Evolutionary conservation across 2,113 vertebrate genomes (phyloP), one percentile per base, ranked within the genome.

Genomic region (Loxodonta africana): DNA sequence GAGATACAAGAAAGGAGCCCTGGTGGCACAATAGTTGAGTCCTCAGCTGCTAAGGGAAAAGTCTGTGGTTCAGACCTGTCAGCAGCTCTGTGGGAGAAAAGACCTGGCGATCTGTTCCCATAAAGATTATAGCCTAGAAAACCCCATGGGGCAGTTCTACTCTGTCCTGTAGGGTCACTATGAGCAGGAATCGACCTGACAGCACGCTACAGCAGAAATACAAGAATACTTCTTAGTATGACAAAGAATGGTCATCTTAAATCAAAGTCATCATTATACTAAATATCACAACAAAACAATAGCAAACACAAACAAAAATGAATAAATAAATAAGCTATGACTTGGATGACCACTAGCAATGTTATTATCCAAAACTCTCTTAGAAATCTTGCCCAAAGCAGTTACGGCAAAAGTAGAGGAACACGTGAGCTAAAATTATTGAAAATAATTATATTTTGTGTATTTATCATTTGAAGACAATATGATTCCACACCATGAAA

Each of bases 201-300:
- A 9, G 33, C 73, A 41, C 18, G 41, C 3, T 41, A 18, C n/a
- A 74, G 21, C 14, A 73, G 69, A 62, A 21, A 37, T 37, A 41
- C 8, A 80, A 88, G 4, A 88, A 63, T 41, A 83, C 48, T 48
- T 60, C 15, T 62, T 73, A 65, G 4, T 62, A 48, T 80, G 26
- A 37, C n/a, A 76, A 95, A 88, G 28, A 51, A 69, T 33, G 60
- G 4, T 44, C 44, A 44, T 37, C 63, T 84, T 88, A 67, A 94
- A 65, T 9, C 23, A 83, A 90, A 92, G 23, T 30, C 46, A 33
- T 82, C 48, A 71, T 67, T 51, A 57, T 51, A 77, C 26, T 86
- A 63, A 71, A 37, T 89, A 84, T 23, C 37, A 77, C 97, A 90
- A 26, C 15, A 82, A 94, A 84, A 89, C 18, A 90, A 63, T 1